These are phyloP conservation scores for Phrynosoma blainvillii DNA, from an alignment of 2,113 vertebrate genomes.

Conservation along the genomic window DNA sequence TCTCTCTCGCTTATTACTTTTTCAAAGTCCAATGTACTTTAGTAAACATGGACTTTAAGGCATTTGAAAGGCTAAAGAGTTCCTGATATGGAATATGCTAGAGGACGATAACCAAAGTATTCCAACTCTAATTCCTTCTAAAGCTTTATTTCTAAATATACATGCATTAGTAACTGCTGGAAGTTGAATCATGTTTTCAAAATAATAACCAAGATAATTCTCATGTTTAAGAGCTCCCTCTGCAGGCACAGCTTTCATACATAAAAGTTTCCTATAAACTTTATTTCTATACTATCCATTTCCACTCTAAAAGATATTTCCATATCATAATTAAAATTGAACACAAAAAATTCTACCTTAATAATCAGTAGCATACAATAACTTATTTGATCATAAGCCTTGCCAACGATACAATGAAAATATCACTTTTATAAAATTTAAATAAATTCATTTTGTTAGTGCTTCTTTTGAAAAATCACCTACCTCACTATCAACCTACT, in stretches of 20 bases:
- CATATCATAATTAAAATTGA: not conserved
- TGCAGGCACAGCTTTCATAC: not conserved
- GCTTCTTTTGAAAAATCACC: not conserved
- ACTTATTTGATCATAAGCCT: not conserved
- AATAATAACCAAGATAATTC: not conserved
- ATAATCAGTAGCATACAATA: not conserved
- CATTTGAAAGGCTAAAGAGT: not conserved
- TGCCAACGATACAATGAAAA: not conserved
- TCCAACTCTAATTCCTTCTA: not conserved
- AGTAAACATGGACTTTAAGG: not conserved
- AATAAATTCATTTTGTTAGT: not conserved
- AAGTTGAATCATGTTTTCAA: constrained; percentile 11
- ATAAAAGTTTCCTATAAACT: not conserved
- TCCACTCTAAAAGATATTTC: not conserved
- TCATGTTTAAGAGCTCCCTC: not conserved
- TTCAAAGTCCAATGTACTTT: not conserved
- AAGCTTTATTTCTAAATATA: constrained; percentile 26
- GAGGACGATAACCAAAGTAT: not conserved
- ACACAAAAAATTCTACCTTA: not conserved
- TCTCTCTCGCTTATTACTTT: not conserved
- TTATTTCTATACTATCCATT: not conserved
- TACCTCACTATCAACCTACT: not conserved
- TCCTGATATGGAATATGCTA: not conserved
- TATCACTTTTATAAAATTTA: not conserved
- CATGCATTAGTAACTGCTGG: not conserved